Evolutionary conservation across 1,140 invertebrate species (phyloP).

Genomic region (Himalopsyche phryganea): DNA sequence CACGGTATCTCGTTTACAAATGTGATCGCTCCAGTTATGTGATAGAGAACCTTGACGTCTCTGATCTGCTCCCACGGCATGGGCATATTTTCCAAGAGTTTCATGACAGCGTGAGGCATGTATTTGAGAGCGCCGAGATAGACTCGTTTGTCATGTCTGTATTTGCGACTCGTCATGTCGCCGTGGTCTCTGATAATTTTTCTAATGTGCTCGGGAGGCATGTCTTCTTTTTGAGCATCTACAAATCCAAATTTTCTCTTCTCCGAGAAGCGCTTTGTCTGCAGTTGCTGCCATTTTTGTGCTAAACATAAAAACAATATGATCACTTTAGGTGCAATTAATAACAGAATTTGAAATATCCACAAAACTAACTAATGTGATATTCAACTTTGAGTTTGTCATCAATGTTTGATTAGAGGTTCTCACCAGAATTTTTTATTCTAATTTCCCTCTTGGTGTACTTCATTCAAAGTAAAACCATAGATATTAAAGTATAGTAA

Average conservation of each 20-base stretch:
- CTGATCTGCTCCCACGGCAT: constrained; percentile 99
- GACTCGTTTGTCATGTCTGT: constrained; percentile 97
- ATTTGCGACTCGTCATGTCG: constrained; percentile 99
- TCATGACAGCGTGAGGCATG: constrained; percentile 99
- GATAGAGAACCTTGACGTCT: constrained; percentile 96
- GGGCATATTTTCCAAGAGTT: constrained; percentile 99
- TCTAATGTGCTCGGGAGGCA: constrained; percentile 98
- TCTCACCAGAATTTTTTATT: too few species aligned
- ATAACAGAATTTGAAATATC: too few species aligned
- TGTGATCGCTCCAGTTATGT: constrained; percentile 99
- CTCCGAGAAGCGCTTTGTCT: constrained; percentile 95
- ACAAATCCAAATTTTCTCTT: constrained; percentile 99
- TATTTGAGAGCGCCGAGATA: constrained; percentile 98
- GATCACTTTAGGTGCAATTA: too few species aligned
- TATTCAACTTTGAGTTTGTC: too few species aligned
- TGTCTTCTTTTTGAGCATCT: constrained; percentile 98
- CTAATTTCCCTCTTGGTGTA: too few species aligned
- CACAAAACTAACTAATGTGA: too few species aligned
- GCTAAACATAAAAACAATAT: constrained; percentile 53
- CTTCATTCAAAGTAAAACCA: too few species aligned
- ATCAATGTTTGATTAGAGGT: too few species aligned
- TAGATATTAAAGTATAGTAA: too few species aligned
- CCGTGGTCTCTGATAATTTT: constrained; percentile 99
- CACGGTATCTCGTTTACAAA: constrained; percentile 99
- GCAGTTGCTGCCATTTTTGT: constrained; percentile 97